Conservation (phyloP, 2,888 invertebrate genomes). For the Monopis laevigella region DNA sequence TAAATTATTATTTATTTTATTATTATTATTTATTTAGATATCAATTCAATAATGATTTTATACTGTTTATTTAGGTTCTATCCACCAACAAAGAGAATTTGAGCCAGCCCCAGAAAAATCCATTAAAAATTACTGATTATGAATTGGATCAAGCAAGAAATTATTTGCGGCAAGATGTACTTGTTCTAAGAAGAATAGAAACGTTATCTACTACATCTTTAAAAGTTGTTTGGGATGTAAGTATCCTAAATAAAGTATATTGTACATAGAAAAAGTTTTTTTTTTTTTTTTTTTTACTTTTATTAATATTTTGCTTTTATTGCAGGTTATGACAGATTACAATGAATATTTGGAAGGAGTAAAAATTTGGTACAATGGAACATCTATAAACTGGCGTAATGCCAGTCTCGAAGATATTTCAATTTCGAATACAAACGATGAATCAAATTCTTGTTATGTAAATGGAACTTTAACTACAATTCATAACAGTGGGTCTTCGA, state of each 20-base stretch:
- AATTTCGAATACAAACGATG: slow-evolving; percentile 35
- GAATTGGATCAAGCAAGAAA: slow-evolving; percentile 82
- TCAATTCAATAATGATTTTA: not conserved
- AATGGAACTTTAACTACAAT: slow-evolving; percentile 77
- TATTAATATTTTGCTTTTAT: slow-evolving; percentile 2
- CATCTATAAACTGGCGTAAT: slow-evolving; percentile 55
- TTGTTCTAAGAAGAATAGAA: slow-evolving; percentile 74
- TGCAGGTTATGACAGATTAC: slow-evolving; percentile 58
- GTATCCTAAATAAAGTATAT: slow-evolving; percentile 36
- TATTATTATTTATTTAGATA: not conserved
- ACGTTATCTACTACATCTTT: slow-evolving; percentile 80
- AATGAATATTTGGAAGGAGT: slow-evolving; percentile 73
- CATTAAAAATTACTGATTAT: slow-evolving; percentile 71
- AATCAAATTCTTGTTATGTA: slow-evolving; percentile 35
- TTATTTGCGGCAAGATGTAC: slow-evolving; percentile 81
- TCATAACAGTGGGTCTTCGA: slow-evolving; percentile 74
- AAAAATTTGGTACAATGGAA: slow-evolving; percentile 69
- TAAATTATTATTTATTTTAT: not conserved
- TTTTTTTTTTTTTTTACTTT: not conserved
- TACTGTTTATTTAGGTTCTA: not conserved
- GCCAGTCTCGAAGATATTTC: slow-evolving; percentile 39
- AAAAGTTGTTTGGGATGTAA: slow-evolving; percentile 83
- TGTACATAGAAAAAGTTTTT: not conserved
- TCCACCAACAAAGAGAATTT: slow-evolving; percentile 19
- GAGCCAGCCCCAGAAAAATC: slow-evolving; percentile 57